Evolutionary conservation across 1,140 invertebrate species (phyloP).

Genomic region (Drosophila nigromelanica): DNA sequence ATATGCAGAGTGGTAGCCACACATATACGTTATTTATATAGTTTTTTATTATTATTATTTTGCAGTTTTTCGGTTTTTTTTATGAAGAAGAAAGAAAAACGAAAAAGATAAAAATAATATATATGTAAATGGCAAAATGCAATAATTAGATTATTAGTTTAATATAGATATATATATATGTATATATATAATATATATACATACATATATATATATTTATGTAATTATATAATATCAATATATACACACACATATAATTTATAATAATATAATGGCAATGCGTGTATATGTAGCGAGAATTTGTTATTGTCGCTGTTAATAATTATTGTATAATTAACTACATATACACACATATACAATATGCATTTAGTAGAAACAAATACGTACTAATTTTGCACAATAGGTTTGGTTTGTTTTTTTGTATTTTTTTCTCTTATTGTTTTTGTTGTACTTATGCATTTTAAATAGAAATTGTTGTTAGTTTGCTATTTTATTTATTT

Average conservation of each 20-base stretch:
- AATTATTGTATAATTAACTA: slow-evolving; percentile 38
- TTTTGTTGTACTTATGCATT: slow-evolving; percentile 70
- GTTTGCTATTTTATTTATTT: slow-evolving; percentile 79
- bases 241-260: slow-evolving; percentile 75
- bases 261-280: slow-evolving; percentile 58
- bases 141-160: slow-evolving; percentile 83
- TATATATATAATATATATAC: slow-evolving; percentile 71
- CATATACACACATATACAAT: slow-evolving; percentile 74
- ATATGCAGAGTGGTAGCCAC: slow-evolving; percentile 81
- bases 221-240: slow-evolving; percentile 72
- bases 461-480: slow-evolving; percentile 75
- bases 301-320: slow-evolving; percentile 26
- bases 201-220: slow-evolving; percentile 68
- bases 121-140: slow-evolving; percentile 84
- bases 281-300: slow-evolving; percentile 55
- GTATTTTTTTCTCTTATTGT: slow-evolving; percentile 46
- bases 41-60: slow-evolving; percentile 73
- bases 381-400: slow-evolving; percentile 77
- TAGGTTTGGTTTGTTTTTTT: slow-evolving; percentile 45
- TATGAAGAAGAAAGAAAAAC: slow-evolving; percentile 84
- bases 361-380: slow-evolving; percentile 79
- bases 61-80: slow-evolving; percentile 74
- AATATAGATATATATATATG: slow-evolving; percentile 80
- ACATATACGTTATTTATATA: slow-evolving; percentile 83
- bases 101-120: slow-evolving; percentile 84